These are phyloP conservation scores for Semicossyphus pulcher DNA, from an alignment of 2,113 vertebrate species.

Conservation along the genomic window DNA sequence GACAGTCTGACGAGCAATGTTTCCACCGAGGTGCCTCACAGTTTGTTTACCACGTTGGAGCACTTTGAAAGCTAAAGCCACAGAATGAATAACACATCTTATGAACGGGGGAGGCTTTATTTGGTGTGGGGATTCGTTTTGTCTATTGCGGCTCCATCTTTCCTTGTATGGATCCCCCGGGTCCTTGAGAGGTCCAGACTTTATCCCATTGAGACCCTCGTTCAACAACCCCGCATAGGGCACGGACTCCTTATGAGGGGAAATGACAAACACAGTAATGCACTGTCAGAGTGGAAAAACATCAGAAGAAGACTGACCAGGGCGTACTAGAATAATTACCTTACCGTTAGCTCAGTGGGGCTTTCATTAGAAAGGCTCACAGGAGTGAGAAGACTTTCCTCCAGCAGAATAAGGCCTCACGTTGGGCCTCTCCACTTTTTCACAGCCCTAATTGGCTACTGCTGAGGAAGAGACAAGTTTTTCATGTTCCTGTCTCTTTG, in stretches of 20 bases:
- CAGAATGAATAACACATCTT: conserved; percentile 25
- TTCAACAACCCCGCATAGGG: too few relatives aligned
- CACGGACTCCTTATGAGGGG: not conserved
- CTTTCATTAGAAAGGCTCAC: conserved; percentile 46
- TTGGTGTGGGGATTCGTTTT: conserved; percentile 19
- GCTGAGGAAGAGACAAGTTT: conserved; percentile 57
- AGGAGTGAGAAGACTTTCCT: conserved; percentile 30
- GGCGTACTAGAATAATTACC: conserved; percentile 30
- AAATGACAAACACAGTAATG: conserved; percentile 22
- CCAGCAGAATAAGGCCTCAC: conserved; percentile 46
- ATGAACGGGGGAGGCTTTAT: conserved; percentile 28
- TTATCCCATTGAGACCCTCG: conserved; percentile 3
- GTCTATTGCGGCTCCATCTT: not conserved
- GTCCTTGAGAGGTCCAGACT: conserved; percentile 17
- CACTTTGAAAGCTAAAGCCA: conserved; percentile 19
- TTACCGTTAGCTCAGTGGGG: conserved; percentile 32
- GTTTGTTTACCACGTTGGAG: conserved; percentile 41
- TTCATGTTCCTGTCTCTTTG: conserved; percentile 54
- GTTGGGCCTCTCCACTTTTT: conserved; percentile 55
- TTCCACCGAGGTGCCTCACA: conserved; percentile 26
- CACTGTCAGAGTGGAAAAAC: conserved; percentile 12
- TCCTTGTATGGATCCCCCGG: conserved; percentile 26
- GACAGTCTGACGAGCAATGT: conserved; percentile 12
- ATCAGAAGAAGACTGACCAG: conserved; percentile 39
- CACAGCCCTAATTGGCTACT: conserved; percentile 74